Evolutionary conservation across 92 coral and sea anemone genomes (phyloP).

Genomic region (Meandrina meandrites): DNA sequence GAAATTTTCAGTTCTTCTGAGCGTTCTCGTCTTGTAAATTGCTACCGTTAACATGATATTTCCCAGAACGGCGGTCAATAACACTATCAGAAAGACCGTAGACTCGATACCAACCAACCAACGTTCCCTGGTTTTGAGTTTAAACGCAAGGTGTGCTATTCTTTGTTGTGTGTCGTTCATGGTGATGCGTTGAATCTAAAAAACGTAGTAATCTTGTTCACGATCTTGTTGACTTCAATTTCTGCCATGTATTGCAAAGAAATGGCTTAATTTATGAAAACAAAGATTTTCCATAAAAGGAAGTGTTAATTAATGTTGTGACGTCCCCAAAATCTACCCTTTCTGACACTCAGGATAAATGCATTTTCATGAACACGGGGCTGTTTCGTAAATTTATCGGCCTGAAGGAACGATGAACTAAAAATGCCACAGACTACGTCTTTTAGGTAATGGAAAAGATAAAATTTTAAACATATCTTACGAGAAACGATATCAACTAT

Average conservation of each 20-base stretch:
- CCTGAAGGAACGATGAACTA: too few species aligned
- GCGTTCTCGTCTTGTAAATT: neutral
- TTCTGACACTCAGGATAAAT: neutral
- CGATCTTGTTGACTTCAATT: neutral
- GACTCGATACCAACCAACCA: constrained; percentile 17
- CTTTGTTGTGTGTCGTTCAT: constrained; percentile 16
- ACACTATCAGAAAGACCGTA: neutral
- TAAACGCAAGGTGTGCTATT: neutral
- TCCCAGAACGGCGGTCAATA: constrained; percentile 14
- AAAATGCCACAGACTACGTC: neutral
- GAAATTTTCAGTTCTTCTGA: neutral
- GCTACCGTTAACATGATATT: constrained; percentile 8
- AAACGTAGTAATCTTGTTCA: neutral
- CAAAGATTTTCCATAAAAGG: neutral
- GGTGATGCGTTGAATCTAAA: neutral
- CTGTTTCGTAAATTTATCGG: too few species aligned
- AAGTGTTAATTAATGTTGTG: neutral
- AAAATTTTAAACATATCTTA: neutral
- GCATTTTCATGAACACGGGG: neutral
- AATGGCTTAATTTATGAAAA: neutral
- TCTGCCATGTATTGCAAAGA: neutral
- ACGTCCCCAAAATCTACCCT: neutral
- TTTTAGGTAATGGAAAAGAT: neutral
- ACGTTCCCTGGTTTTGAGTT: neutral
- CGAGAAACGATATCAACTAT: neutral